Evolutionary conservation across 2,113 vertebrate species (phyloP).

Genomic region (Nerophis ophidion): DNA sequence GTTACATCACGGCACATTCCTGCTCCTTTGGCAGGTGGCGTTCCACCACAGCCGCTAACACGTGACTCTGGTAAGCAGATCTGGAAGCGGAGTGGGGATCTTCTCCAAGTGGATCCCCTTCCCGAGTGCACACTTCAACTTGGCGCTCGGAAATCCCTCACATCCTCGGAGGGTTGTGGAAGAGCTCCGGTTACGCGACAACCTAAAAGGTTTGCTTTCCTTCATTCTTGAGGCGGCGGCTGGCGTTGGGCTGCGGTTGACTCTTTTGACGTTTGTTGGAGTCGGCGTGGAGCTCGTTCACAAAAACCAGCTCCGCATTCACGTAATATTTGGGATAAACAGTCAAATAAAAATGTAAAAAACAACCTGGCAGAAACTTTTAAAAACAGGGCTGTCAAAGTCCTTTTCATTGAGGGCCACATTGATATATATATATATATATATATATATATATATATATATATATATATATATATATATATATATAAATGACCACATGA

Average conservation of each 20-base stretch:
- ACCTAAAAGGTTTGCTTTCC: slow-evolving; percentile 62
- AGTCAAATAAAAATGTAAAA: no score
- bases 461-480: no score
- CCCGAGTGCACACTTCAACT: slow-evolving; percentile 18
- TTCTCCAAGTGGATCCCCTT: no score
- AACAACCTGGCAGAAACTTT: no score
- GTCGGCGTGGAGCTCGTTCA: slow-evolving; percentile 58
- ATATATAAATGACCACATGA: no score
- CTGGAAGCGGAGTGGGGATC: no score
- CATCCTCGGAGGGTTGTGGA: no score
- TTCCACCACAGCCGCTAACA: slow-evolving; percentile 55
- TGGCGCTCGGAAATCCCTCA: slow-evolving; percentile 37
- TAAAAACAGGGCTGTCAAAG: no score
- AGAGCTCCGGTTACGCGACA: slow-evolving; percentile 60
- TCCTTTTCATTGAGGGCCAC: no score
- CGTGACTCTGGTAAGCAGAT: neutral
- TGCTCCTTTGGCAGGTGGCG: slow-evolving; percentile 66
- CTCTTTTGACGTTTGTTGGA: slow-evolving; percentile 62
- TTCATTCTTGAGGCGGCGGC: slow-evolving; percentile 70
- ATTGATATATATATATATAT: no score
- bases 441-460: no score
- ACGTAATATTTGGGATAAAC: no score
- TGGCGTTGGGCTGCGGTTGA: slow-evolving; percentile 61
- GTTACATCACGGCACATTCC: slow-evolving; percentile 39
- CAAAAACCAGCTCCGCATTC: slow-evolving; percentile 35